Conservation (phyloP, 2,113 vertebrate species). For the Nannobrachium achirus region DNA sequence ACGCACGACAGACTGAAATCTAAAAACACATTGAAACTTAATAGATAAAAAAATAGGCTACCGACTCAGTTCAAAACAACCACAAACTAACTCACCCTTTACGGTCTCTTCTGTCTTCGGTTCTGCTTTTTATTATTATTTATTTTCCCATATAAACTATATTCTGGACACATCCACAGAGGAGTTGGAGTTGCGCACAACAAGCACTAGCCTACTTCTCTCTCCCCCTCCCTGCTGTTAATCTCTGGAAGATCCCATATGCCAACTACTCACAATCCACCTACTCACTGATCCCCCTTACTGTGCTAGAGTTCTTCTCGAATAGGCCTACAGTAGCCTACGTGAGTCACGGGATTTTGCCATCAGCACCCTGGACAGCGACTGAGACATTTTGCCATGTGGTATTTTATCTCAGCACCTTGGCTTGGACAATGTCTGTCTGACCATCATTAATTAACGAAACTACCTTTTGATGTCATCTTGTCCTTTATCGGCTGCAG, state of each 20-base stretch:
- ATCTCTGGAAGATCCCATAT: constrained; percentile 57
- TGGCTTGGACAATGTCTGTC: no score
- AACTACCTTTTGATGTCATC: no score
- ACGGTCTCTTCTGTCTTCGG: not conserved
- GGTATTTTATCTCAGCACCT: no score
- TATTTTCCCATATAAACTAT: no score
- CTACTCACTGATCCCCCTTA: constrained; percentile 18
- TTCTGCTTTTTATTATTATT: not conserved
- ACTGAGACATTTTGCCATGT: no score
- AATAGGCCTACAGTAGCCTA: no score
- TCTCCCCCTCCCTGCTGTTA: constrained; percentile 31
- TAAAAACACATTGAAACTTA: not conserved
- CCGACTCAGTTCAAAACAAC: not conserved
- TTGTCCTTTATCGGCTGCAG: no score
- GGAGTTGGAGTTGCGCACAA: constrained; percentile 5
- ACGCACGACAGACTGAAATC: not conserved
- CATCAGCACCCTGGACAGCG: no score
- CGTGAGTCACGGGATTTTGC: no score
- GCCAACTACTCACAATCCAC: constrained; percentile 33
- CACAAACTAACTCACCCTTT: not conserved
- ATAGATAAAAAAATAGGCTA: not conserved
- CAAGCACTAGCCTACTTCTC: not conserved
- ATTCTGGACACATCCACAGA: constrained; percentile 6
- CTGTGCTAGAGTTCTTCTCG: no score
- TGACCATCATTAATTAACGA: no score